Percentiles rank a stretch among this genome's conserved stretches.
These are phyloP conservation scores for Lydus trimaculatus DNA, from an alignment of 2,888 invertebrate species.

Conservation along the genomic window DNA sequence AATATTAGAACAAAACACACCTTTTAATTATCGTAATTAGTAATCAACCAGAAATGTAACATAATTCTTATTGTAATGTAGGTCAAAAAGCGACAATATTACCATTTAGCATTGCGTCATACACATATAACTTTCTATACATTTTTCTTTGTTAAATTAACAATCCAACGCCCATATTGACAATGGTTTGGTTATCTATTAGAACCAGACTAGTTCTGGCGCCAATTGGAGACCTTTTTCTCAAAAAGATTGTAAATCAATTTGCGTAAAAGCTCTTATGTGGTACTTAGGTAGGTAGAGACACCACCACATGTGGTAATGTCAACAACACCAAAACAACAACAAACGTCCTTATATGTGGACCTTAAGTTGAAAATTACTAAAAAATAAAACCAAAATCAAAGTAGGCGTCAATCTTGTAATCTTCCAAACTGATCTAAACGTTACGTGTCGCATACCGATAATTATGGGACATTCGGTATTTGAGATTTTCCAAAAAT, in stretches of 20 bases:
- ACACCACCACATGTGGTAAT: neutral
- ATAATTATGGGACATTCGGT: no score
- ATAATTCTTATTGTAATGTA: neutral
- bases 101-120: conserved; percentile 1
- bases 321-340: neutral
- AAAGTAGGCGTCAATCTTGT: no score
- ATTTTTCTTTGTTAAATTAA: neutral
- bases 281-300: neutral
- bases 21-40: no score
- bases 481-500: no score
- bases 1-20: no score
- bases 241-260: neutral
- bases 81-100: neutral
- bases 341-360: neutral
- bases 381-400: no score
- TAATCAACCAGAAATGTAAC: neutral
- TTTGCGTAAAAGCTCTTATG: neutral
- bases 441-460: no score
- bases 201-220: neutral
- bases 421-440: no score
- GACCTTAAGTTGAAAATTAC: no score
- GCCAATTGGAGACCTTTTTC: neutral
- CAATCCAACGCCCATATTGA: neutral
- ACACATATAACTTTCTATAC: neutral
- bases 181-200: neutral